phyloP scores from a whole-genome alignment of 1,140 invertebrate species.

The Plutomurus gul region DNA sequence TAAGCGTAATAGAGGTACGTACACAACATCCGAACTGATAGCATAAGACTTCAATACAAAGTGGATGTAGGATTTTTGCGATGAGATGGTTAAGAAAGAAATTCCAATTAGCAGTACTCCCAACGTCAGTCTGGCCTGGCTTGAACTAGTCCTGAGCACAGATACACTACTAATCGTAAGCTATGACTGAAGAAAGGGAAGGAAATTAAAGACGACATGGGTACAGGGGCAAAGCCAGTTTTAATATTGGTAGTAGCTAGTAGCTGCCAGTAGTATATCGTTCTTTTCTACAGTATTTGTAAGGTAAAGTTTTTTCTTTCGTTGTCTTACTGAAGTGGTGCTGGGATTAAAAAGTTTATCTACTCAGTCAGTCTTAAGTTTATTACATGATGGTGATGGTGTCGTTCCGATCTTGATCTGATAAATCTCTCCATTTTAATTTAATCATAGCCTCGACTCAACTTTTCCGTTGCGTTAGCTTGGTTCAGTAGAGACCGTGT shows the following conservation, averaged over 20 bases:
- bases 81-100: neutral
- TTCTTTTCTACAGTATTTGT: neutral
- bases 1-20: neutral
- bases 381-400: slow-evolving; percentile 29
- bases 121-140: neutral
- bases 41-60: no score
- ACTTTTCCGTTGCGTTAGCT: slow-evolving; percentile 16
- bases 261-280: neutral
- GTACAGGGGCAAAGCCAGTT: neutral
- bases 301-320: slow-evolving; percentile 16
- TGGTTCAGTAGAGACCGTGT: no score
- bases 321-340: slow-evolving; percentile 13
- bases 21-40: neutral
- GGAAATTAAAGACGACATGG: neutral
- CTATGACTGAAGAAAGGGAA: neutral
- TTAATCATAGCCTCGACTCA: slow-evolving; percentile 31
- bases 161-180: neutral
- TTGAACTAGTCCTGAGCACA: neutral
- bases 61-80: neutral
- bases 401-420: slow-evolving; percentile 32
- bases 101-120: neutral
- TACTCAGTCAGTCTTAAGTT: slow-evolving; percentile 31
- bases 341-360: slow-evolving; percentile 34
- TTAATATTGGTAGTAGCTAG: neutral
- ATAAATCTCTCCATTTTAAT: slow-evolving; percentile 35